phyloP scores from a whole-genome alignment of 2,888 invertebrate species.

The Erebia ligea region DNA sequence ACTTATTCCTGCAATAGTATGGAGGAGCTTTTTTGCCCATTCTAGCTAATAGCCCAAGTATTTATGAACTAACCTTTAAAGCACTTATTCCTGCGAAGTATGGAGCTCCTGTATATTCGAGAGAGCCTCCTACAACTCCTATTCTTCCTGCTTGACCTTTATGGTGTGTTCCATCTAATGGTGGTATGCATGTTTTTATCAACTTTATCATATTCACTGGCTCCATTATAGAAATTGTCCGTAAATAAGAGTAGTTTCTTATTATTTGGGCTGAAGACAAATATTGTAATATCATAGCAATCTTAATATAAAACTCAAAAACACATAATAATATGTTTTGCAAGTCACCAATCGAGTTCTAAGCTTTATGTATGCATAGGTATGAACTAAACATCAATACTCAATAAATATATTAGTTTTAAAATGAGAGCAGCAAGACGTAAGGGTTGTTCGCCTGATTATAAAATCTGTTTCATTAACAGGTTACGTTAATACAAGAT shows the following conservation, averaged over 20 bases:
- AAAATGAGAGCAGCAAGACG: neutral
- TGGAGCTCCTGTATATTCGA: constrained; percentile 98
- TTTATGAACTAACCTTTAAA: constrained; percentile 81
- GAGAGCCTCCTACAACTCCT: constrained; percentile 96
- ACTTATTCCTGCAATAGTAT: too few species aligned
- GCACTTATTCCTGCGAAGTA: constrained; percentile 97
- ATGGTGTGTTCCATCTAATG: constrained; percentile 85
- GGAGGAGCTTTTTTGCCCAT: neutral
- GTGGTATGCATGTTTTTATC: constrained; percentile 81
- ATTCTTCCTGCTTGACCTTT: constrained; percentile 97
- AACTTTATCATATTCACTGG: constrained; percentile 48
- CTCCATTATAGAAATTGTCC: constrained; percentile 28
- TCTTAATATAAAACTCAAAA: neutral
- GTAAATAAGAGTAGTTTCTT: constrained; percentile 29
- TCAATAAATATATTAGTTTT: neutral
- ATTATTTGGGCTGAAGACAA: constrained; percentile 12
- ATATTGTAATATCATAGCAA: constrained; percentile 11
- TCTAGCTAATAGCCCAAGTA: neutral
- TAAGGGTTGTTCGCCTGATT: too few species aligned
- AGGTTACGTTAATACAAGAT: too few species aligned
- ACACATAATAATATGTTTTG: neutral
- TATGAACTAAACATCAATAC: too few species aligned
- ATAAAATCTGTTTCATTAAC: too few species aligned
- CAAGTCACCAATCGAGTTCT: neutral
- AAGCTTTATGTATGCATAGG: neutral